Percentiles rank a stretch among this genome's conserved stretches.
Conservation (phyloP, 2,797 vertebrate species). For the Anabas testudineus region DNA sequence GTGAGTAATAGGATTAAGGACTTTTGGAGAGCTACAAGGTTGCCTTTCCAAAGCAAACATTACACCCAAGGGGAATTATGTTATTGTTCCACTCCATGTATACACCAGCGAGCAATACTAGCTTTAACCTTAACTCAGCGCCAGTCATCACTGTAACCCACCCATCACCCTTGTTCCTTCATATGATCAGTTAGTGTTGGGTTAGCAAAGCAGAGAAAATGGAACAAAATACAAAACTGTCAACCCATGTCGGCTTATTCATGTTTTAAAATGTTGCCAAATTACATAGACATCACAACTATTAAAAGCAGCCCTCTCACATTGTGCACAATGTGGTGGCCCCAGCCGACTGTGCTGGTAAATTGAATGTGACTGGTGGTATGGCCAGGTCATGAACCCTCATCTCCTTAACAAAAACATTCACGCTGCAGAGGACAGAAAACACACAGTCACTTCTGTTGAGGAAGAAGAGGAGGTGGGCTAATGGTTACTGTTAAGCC, state of each 20-base stretch:
- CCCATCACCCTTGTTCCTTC: conserved; percentile 14
- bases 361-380: conserved; percentile 84
- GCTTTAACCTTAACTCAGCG: conserved; percentile 61
- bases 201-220: conserved; percentile 22
- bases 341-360: conserved; percentile 63
- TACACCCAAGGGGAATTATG: conserved; percentile 80
- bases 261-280: conserved; percentile 51
- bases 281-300: conserved; percentile 60
- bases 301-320: conserved; percentile 33
- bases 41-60: conserved; percentile 86
- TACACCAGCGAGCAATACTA: conserved; percentile 75
- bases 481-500: conserved; percentile 56
- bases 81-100: conserved; percentile 85
- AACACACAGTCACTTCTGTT: conserved; percentile 74
- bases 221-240: conserved; percentile 14
- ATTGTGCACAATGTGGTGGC: conserved; percentile 54
- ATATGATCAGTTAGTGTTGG: conserved; percentile 28
- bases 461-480: conserved; percentile 26
- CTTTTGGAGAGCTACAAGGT: conserved; percentile 83
- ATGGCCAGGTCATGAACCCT: conserved; percentile 83
- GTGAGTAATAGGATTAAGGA: conserved; percentile 87
- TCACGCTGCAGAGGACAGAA: conserved; percentile 80
- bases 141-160: conserved; percentile 30
- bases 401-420: conserved; percentile 86
- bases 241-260: conserved; percentile 10